These are phyloP conservation scores for Parelbella ahira DNA, from an alignment of 2,888 invertebrate genomes.

Conservation along the genomic window DNA sequence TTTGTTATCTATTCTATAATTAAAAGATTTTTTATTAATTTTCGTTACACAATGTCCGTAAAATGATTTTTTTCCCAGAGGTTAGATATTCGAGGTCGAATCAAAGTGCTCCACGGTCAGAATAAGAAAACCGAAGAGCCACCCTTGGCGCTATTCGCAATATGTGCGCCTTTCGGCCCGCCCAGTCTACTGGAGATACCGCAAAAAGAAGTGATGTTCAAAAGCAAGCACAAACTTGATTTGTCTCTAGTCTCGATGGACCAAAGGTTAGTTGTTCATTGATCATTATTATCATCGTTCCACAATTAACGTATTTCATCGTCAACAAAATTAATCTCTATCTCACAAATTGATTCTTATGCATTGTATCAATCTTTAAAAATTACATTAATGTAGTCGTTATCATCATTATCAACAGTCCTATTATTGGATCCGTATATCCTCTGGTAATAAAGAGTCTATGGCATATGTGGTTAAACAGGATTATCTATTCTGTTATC, in stretches of 20 bases:
- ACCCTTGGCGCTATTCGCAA: slow-evolving; percentile 96
- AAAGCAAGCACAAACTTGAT: slow-evolving; percentile 99
- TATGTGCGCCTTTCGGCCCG: slow-evolving; percentile 99
- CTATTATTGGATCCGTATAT: no score
- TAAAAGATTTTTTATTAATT: background rate
- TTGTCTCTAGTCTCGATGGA: slow-evolving; percentile 98
- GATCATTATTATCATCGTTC: no score
- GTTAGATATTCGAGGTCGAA: slow-evolving; percentile 97
- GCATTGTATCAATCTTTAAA: no score
- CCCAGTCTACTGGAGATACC: slow-evolving; percentile 98
- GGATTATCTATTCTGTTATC: no score
- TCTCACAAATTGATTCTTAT: no score
- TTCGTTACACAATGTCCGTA: background rate
- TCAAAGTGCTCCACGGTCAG: slow-evolving; percentile 97
- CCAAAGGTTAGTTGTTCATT: slow-evolving; percentile 91
- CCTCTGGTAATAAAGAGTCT: no score
- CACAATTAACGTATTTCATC: no score
- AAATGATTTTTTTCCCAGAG: slow-evolving; percentile 82
- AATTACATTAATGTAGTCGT: no score
- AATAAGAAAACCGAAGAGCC: slow-evolving; percentile 96
- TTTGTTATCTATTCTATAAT: no score
- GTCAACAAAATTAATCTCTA: no score
- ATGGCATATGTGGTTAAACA: no score
- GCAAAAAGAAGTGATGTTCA: slow-evolving; percentile 99
- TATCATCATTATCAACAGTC: no score